A percentile compares a stretch with the other conserved stretches of the same genome.
phyloP scores from a whole-genome alignment of 1,140 invertebrate genomes.

The Drosophila kanapiae region DNA sequence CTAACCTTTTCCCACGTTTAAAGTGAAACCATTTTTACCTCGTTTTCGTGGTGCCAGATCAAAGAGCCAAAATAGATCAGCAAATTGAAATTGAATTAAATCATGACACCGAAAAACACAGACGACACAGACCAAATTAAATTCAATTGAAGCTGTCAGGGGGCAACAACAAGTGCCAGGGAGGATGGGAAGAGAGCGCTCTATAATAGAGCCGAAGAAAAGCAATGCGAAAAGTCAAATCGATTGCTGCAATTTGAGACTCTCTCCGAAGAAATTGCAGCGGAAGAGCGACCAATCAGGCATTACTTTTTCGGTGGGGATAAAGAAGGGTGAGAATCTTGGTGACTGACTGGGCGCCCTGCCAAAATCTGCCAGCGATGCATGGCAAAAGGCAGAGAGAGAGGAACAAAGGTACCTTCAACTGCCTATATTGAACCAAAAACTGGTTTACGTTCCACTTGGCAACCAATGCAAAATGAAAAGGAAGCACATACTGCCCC shows the following conservation, averaged over 20 bases:
- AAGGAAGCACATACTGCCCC: too few species aligned
- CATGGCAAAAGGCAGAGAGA: constrained; percentile 30
- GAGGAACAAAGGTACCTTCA: constrained; percentile 2
- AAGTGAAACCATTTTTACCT: constrained; percentile 34
- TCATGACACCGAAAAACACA: constrained; percentile 75
- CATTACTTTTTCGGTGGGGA: constrained; percentile 35
- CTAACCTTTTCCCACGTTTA: constrained; percentile 64
- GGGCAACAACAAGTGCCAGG: constrained; percentile 47
- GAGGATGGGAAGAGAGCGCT: constrained; percentile 4
- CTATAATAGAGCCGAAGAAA: constrained; percentile 20
- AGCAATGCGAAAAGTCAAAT: constrained; percentile 49
- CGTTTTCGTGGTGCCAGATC: constrained; percentile 41
- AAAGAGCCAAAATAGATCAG: constrained; percentile 71
- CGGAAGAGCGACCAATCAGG: constrained; percentile 64
- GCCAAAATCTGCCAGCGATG: constrained; percentile 62
- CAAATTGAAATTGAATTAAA: constrained; percentile 74
- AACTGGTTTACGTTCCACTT: constrained; percentile 31
- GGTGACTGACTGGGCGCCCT: constrained; percentile 66
- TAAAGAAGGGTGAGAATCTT: constrained; percentile 9
- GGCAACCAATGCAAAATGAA: constrained; percentile 21
- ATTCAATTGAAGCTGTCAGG: constrained; percentile 68
- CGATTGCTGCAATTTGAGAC: constrained; percentile 80
- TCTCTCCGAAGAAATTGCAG: constrained; percentile 50
- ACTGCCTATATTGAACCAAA: constrained; percentile 7
- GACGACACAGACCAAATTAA: constrained; percentile 63